phyloP scores from a whole-genome alignment of 2,797 vertebrate species.

The Chaenodraco wilsoni region DNA sequence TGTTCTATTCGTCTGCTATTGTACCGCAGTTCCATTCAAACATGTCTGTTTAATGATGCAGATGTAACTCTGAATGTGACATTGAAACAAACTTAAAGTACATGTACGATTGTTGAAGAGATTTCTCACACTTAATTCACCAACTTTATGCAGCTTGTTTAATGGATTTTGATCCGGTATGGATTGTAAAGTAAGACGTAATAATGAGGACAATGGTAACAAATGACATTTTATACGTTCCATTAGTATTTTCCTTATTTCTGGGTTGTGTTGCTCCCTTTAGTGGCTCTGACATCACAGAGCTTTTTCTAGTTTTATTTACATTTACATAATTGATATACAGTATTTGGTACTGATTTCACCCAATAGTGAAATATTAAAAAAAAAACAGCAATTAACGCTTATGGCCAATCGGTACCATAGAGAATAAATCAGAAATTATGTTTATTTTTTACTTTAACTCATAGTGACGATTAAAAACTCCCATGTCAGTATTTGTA shows the following conservation, averaged over 20 bases:
- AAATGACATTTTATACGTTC: background rate
- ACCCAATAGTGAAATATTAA: background rate
- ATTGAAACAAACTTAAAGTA: constrained; percentile 75
- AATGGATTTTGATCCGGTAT: background rate
- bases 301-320: background rate
- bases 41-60: constrained; percentile 80
- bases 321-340: background rate
- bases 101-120: constrained; percentile 8
- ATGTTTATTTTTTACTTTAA: too few species aligned
- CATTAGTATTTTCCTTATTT: background rate
- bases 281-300: background rate
- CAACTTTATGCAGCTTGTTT: background rate
- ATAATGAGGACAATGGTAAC: background rate
- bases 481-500: background rate
- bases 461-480: background rate
- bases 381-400: too few species aligned
- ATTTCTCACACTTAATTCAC: background rate
- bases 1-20: constrained; percentile 57
- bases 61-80: constrained; percentile 81
- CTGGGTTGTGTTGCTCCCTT: background rate
- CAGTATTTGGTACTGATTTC: background rate
- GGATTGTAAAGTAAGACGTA: background rate
- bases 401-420: too few species aligned
- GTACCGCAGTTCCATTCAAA: constrained; percentile 36
- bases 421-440: too few species aligned